These are phyloP conservation scores for Macquaria australasica DNA, from an alignment of 2,113 vertebrate species.

Conservation along the genomic window DNA sequence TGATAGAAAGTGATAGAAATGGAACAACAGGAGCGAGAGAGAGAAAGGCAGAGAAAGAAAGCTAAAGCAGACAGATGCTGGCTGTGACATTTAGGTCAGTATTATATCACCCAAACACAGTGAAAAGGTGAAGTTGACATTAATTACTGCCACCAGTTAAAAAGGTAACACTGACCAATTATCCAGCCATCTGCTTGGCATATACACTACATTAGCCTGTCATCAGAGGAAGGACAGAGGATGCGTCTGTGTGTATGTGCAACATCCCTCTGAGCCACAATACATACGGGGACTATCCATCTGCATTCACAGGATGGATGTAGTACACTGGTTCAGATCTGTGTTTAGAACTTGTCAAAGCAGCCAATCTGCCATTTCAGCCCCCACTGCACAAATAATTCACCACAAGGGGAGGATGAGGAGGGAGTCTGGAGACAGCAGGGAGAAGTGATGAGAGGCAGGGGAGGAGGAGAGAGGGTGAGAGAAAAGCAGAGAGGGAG, in stretches of 20 bases:
- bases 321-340: conserved; percentile 31
- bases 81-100: conserved; percentile 62
- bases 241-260: conserved; percentile 20
- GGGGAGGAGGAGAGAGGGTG: background rate
- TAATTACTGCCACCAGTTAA: conserved; percentile 63
- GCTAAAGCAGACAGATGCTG: conserved; percentile 53
- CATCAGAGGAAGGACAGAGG: conserved; percentile 31
- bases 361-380: conserved; percentile 51
- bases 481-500: background rate
- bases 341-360: conserved; percentile 57
- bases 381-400: conserved; percentile 56
- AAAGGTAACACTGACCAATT: conserved; percentile 65
- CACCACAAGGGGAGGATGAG: conserved; percentile 35
- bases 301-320: conserved; percentile 20
- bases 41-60: background rate
- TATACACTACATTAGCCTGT: conserved; percentile 41
- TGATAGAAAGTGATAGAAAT: conserved; percentile 41
- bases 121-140: conserved; percentile 55
- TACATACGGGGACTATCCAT: conserved; percentile 9
- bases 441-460: conserved; percentile 25
- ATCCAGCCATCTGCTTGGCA: conserved; percentile 67
- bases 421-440: conserved; percentile 16
- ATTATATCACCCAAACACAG: conserved; percentile 49
- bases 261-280: conserved; percentile 22
- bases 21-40: background rate